phyloP scores from a whole-genome alignment of 2,113 vertebrate genomes.

The Cettia cetti region DNA sequence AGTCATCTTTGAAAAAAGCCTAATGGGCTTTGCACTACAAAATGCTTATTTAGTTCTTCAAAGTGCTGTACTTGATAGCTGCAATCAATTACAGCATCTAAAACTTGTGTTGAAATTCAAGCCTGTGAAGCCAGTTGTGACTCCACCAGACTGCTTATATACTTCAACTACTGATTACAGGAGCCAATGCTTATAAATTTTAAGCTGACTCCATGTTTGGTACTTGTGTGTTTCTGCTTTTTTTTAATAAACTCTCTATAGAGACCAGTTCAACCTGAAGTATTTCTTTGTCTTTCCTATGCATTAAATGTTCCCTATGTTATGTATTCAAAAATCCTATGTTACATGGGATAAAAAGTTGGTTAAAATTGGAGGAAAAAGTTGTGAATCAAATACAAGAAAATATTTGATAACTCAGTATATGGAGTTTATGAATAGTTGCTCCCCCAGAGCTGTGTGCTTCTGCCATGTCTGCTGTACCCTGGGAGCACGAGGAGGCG shows the following conservation, averaged over 20 bases:
- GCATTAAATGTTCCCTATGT: background rate
- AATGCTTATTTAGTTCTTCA: background rate
- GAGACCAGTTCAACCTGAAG: background rate
- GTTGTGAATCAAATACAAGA: background rate
- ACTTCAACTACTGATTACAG: background rate
- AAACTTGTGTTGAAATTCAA: background rate
- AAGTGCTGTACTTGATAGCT: background rate
- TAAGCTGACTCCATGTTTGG: background rate
- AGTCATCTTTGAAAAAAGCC: background rate
- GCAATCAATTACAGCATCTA: background rate
- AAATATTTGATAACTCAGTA: background rate
- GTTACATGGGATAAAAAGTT: background rate
- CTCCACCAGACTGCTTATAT: background rate
- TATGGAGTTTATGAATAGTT: background rate
- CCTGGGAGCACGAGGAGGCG: no score
- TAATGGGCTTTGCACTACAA: background rate
- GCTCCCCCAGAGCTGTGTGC: rapidly evolving
- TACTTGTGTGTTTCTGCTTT: background rate
- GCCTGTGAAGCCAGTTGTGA: background rate
- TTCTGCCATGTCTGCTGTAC: background rate
- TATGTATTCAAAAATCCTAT: background rate
- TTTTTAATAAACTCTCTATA: background rate
- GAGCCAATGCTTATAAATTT: background rate
- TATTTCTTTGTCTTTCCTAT: background rate
- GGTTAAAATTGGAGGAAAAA: background rate